Evolutionary conservation across 2,113 vertebrate species (phyloP).

Genomic region (Apaloderma vittatum): DNA sequence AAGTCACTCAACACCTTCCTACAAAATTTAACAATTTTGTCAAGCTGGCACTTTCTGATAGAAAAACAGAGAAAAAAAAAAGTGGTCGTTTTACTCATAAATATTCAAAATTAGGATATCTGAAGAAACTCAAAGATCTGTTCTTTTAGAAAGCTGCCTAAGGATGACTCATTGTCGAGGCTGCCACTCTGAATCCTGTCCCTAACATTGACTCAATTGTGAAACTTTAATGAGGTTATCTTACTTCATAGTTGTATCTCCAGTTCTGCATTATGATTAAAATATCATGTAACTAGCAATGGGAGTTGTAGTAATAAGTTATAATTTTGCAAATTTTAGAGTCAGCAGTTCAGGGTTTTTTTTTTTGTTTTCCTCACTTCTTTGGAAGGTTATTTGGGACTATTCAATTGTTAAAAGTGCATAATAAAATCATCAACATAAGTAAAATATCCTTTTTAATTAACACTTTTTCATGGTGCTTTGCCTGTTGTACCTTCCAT

Average conservation of each 20-base stretch:
- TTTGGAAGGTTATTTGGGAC: not conserved
- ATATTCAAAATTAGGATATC: not conserved
- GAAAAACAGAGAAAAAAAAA: not conserved
- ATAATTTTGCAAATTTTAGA: not conserved
- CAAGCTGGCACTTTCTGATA: not conserved
- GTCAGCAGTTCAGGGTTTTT: not conserved
- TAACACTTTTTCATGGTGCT: not conserved
- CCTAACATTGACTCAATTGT: not conserved
- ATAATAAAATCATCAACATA: not conserved
- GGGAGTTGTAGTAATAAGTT: not conserved
- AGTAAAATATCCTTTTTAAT: not conserved
- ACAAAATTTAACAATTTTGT: conserved; percentile 11
- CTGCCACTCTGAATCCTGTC: not conserved
- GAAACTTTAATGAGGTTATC: not conserved
- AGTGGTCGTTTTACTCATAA: not conserved
- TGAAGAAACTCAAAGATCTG: not conserved
- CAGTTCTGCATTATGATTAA: not conserved
- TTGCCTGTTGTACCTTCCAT: not conserved
- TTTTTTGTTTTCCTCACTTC: not conserved
- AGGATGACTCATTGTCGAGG: not conserved
- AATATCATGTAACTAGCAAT: not conserved
- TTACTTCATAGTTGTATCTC: not conserved
- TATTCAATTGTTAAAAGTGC: not conserved
- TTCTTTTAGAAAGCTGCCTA: not conserved
- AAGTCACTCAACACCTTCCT: conserved; percentile 5